phyloP scores from a whole-genome alignment of 64 coral and sea anemone genomes.

The Actinia tenebrosa region DNA sequence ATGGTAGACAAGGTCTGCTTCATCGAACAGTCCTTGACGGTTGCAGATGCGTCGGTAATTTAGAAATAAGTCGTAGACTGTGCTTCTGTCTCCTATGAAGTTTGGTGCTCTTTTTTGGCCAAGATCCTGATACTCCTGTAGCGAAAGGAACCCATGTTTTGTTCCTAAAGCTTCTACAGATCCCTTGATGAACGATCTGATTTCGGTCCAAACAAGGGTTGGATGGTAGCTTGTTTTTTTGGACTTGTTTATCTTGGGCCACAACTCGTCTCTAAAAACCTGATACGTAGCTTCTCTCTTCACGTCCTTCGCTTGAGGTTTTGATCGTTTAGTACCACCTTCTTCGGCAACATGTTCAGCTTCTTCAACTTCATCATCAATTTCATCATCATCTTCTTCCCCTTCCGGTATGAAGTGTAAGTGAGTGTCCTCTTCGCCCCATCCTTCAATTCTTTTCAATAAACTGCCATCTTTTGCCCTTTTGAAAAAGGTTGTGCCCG shows the following conservation, averaged over 20 bases:
- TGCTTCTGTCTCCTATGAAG: slow-evolving; percentile 68
- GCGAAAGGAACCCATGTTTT: slow-evolving; percentile 49
- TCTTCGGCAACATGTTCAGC: slow-evolving; percentile 32
- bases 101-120: slow-evolving; percentile 91
- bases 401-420: slow-evolving; percentile 53
- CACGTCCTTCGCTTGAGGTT: slow-evolving; percentile 21
- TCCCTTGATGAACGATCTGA: slow-evolving; percentile 96
- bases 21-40: slow-evolving; percentile 78
- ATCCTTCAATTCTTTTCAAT: slow-evolving; percentile 73
- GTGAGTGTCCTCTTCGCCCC: slow-evolving; percentile 91
- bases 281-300: slow-evolving; percentile 76
- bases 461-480: slow-evolving; percentile 74
- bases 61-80: slow-evolving; percentile 70
- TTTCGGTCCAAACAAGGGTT: slow-evolving; percentile 96
- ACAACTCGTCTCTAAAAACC: slow-evolving; percentile 84
- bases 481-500: slow-evolving; percentile 60
- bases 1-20: slow-evolving; percentile 78
- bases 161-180: slow-evolving; percentile 75
- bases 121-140: slow-evolving; percentile 67
- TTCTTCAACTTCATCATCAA: slow-evolving; percentile 38
- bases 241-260: slow-evolving; percentile 78
- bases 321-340: background rate
- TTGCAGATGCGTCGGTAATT: slow-evolving; percentile 66
- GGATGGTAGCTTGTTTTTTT: slow-evolving; percentile 67
- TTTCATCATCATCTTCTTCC: slow-evolving; percentile 41